A percentile compares a stretch with the other conserved stretches of the same genome.
These are phyloP conservation scores for Bolborhynchus lineola DNA, from an alignment of 2,113 vertebrate species.

Conservation along the genomic window DNA sequence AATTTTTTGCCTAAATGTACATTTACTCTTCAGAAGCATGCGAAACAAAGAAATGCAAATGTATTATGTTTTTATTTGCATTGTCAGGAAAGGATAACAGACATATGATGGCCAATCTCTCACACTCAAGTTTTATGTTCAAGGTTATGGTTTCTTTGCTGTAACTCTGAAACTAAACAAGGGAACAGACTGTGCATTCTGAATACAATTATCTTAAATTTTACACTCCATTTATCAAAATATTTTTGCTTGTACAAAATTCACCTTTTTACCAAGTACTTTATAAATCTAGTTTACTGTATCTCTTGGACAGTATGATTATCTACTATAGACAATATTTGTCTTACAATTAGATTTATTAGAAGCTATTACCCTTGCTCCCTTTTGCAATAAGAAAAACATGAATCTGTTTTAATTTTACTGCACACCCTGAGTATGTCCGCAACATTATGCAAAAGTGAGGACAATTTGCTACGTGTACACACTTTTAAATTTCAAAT, in stretches of 20 bases:
- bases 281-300: neutral
- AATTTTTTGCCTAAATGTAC: neutral
- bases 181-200: neutral
- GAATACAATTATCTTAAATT: neutral
- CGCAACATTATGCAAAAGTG: fast-evolving
- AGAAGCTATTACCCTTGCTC: neutral
- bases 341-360: neutral
- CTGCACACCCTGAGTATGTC: neutral
- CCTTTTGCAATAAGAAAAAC: neutral
- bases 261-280: neutral
- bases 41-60: neutral
- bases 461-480: neutral
- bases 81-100: neutral
- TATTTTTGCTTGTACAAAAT: neutral
- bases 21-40: neutral
- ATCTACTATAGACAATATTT: neutral
- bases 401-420: neutral
- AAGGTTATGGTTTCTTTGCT: neutral
- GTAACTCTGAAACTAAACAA: neutral
- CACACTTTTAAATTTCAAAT: neutral
- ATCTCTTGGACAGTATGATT: neutral
- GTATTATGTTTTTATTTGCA: neutral
- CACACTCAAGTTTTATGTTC: neutral
- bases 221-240: neutral
- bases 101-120: neutral